Conservation (phyloP, 2,113 vertebrate genomes). For the Scalopus aquaticus region DNA sequence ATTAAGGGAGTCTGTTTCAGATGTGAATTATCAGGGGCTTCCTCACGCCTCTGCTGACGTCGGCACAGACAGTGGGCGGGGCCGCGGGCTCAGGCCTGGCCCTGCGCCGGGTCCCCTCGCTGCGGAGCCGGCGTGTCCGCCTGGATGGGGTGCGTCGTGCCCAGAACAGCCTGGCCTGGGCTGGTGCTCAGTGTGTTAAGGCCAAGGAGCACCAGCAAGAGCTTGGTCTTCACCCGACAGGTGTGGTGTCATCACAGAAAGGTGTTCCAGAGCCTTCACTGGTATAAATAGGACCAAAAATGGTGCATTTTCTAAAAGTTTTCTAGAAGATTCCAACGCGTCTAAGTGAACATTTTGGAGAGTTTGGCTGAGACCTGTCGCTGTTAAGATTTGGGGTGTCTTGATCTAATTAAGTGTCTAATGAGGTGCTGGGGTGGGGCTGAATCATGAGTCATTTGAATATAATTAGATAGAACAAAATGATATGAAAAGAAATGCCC, state of each 20-base stretch:
- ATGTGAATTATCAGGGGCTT: not conserved
- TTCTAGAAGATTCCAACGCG: not conserved
- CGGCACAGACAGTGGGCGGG: not conserved
- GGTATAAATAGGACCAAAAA: not conserved
- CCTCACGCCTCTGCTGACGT: not conserved
- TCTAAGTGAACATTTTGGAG: not conserved
- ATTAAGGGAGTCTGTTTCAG: not conserved
- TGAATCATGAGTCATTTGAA: not conserved
- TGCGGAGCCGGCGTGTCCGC: no score
- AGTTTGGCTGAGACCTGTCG: not conserved
- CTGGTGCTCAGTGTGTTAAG: not conserved
- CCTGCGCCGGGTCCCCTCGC: no score
- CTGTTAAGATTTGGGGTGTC: not conserved
- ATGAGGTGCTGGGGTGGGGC: not conserved
- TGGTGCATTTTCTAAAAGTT: not conserved
- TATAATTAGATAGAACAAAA: not conserved
- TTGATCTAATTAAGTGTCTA: not conserved
- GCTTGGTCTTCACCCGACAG: not conserved
- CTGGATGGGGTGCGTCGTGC: no score
- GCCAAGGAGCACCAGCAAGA: accelerated
- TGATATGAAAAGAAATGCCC: conserved; percentile 24
- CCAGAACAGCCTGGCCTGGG: accelerated
- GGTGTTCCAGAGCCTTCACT: not conserved
- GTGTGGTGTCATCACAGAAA: not conserved
- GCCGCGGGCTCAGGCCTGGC: no score